These are phyloP conservation scores for Caenorhabditis auriculariae DNA, from an alignment of 2,888 invertebrate species.

Conservation along the genomic window DNA sequence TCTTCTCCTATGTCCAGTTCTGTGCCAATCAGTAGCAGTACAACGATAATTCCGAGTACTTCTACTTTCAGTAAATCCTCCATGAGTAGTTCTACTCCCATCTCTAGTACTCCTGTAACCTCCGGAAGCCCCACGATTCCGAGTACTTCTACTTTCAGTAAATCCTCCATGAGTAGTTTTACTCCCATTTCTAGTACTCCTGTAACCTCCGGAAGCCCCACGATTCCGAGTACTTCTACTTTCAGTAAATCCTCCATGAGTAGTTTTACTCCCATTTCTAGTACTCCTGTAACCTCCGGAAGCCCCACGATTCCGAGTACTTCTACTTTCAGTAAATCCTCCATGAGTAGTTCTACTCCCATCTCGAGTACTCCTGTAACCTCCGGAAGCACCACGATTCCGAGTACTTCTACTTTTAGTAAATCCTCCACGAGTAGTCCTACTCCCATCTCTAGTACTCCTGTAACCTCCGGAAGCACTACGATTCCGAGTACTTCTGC, in stretches of 20 bases:
- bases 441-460: too few species aligned
- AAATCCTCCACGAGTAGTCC: too few species aligned
- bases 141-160: not conserved
- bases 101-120: not conserved
- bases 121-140: not conserved
- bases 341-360: not conserved
- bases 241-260: not conserved
- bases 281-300: not conserved
- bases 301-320: not conserved
- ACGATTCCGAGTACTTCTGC: too few species aligned
- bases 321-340: not conserved
- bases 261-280: not conserved
- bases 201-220: not conserved
- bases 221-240: not conserved
- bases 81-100: not conserved
- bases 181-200: not conserved
- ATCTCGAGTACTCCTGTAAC: not conserved
- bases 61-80: not conserved
- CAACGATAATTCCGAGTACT: not conserved
- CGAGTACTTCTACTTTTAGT: too few species aligned
- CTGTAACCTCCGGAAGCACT: too few species aligned
- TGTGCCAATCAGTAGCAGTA: not conserved
- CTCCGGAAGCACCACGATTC: not conserved
- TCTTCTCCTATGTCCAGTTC: too few species aligned
- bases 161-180: not conserved